Evolutionary conservation across 2,888 invertebrate genomes (phyloP).

Genomic region (Xiphydria camelus): DNA sequence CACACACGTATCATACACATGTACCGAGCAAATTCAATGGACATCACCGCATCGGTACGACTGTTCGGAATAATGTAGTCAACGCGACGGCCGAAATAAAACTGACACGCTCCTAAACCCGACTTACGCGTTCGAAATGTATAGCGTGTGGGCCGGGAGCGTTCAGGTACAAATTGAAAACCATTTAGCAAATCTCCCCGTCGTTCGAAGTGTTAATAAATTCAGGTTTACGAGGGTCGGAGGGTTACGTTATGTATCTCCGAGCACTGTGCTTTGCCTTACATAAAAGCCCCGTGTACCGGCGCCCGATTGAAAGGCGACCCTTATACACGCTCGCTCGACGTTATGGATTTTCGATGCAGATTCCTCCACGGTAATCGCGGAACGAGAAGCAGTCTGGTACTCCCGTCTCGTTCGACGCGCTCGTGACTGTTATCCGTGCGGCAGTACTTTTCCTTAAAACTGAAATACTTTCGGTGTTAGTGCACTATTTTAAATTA

Average conservation of each 20-base stretch:
- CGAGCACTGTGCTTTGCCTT: slow-evolving; percentile 28
- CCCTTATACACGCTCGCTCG: neutral
- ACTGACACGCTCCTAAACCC: neutral
- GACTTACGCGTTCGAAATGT: slow-evolving; percentile 16
- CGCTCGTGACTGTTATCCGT: too few species aligned
- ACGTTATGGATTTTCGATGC: too few species aligned
- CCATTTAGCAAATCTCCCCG: slow-evolving; percentile 55
- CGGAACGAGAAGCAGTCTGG: too few species aligned
- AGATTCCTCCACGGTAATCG: too few species aligned
- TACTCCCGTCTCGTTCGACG: too few species aligned
- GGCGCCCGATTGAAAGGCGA: slow-evolving; percentile 2
- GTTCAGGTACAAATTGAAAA: slow-evolving; percentile 57
- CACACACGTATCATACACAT: too few species aligned
- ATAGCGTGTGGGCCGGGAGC: slow-evolving; percentile 25
- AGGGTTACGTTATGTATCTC: slow-evolving; percentile 25
- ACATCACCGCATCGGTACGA: too few species aligned
- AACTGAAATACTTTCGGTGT: too few species aligned
- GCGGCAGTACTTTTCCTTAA: too few species aligned
- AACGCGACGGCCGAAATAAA: neutral
- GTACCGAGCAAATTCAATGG: too few species aligned
- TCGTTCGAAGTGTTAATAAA: slow-evolving; percentile 56
- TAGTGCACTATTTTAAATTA: too few species aligned
- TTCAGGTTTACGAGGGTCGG: slow-evolving; percentile 53
- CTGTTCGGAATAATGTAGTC: too few species aligned
- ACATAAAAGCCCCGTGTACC: slow-evolving; percentile 29